These are phyloP conservation scores for Corythornis vintsioides DNA, from an alignment of 2,113 vertebrate genomes.

Conservation along the genomic window DNA sequence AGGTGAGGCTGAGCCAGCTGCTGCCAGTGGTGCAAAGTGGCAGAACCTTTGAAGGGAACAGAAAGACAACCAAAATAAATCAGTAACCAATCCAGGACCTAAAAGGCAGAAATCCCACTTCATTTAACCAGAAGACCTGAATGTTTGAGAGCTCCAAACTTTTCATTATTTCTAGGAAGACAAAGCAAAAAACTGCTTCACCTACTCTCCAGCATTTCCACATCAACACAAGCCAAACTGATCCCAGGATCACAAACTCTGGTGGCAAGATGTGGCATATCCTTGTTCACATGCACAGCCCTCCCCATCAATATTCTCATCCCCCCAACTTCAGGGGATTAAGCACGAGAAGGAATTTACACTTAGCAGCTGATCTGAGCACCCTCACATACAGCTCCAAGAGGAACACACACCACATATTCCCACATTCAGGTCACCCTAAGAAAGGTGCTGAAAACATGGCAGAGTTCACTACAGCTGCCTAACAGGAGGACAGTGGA, in stretches of 20 bases:
- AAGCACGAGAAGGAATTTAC: neutral
- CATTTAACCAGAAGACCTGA: neutral
- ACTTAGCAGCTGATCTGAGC: neutral
- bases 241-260: neutral
- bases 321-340: neutral
- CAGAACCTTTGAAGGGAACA: constrained; percentile 84
- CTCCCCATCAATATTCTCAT: neutral
- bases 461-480: neutral
- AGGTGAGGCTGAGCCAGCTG: constrained; percentile 97
- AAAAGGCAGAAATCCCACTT: neutral
- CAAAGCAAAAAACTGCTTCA: neutral
- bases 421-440: neutral
- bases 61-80: constrained; percentile 31
- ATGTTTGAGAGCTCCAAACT: neutral
- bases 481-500: neutral
- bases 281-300: neutral
- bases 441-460: neutral
- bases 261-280: neutral
- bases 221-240: neutral
- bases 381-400: neutral
- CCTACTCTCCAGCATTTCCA: neutral
- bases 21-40: constrained; percentile 98
- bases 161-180: neutral
- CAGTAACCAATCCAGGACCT: neutral
- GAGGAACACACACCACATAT: neutral